These are phyloP conservation scores for Fragum fragum DNA, from an alignment of 2,888 invertebrate genomes.

Conservation along the genomic window DNA sequence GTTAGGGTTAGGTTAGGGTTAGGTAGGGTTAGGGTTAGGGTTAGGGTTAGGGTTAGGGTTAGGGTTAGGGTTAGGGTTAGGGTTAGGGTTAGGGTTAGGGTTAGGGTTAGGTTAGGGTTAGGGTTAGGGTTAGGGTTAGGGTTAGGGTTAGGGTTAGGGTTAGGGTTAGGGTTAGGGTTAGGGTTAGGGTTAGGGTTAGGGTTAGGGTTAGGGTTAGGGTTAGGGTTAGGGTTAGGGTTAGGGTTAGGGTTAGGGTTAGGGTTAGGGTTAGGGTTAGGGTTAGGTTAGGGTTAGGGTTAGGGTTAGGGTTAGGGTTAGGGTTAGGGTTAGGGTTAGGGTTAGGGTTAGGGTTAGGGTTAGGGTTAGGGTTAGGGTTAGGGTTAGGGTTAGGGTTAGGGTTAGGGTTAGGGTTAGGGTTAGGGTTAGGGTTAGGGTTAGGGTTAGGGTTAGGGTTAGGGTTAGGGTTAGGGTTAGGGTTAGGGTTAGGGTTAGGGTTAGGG, in stretches of 20 bases:
- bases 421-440: conserved; percentile 60
- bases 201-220: conserved; percentile 64
- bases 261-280: conserved; percentile 63
- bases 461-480: conserved; percentile 75
- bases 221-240: conserved; percentile 70
- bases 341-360: conserved; percentile 53
- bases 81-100: conserved; percentile 64
- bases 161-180: conserved; percentile 64
- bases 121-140: conserved; percentile 42
- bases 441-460: conserved; percentile 73
- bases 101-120: conserved; percentile 50
- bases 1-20: conserved; percentile 52
- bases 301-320: conserved; percentile 57
- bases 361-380: conserved; percentile 52
- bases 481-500: conserved; percentile 69
- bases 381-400: conserved; percentile 59
- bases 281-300: conserved; percentile 62
- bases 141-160: conserved; percentile 67
- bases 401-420: conserved; percentile 62
- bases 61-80: conserved; percentile 60
- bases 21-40: conserved; percentile 73
- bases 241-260: conserved; percentile 67
- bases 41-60: conserved; percentile 66
- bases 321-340: conserved; percentile 65
- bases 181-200: conserved; percentile 69